Conservation (phyloP, 53 echinoderm and acorn worm genomes). For the Stichopus horrens region DNA sequence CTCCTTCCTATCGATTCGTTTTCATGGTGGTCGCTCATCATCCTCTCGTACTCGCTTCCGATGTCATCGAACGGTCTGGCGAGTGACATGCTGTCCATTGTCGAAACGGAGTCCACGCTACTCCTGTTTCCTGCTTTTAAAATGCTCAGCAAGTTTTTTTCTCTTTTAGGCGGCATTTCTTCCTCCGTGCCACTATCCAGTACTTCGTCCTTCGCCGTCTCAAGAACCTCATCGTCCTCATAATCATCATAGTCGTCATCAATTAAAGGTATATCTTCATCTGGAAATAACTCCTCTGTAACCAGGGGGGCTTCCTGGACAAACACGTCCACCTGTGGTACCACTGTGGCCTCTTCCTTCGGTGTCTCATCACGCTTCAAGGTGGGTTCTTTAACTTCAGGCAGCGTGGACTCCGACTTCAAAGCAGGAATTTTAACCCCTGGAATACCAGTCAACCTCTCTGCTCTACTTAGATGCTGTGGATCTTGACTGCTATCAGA, state of each 20-base stretch:
- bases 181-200: background rate
- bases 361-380: slow-evolving; percentile 15
- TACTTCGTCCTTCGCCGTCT: background rate
- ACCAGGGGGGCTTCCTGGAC: slow-evolving; percentile 37
- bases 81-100: slow-evolving; percentile 74
- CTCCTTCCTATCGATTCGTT: slow-evolving; percentile 52
- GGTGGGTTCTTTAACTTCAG: background rate
- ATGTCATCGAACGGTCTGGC: slow-evolving; percentile 89
- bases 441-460: slow-evolving; percentile 29
- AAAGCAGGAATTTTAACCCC: slow-evolving; percentile 16
- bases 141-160: slow-evolving; percentile 30
- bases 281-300: slow-evolving; percentile 46
- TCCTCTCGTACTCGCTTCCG: slow-evolving; percentile 63
- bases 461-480: slow-evolving; percentile 11
- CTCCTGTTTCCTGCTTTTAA: slow-evolving; percentile 57
- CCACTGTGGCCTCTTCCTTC: background rate
- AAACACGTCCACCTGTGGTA: background rate
- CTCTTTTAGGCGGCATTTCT: slow-evolving; percentile 5
- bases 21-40: slow-evolving; percentile 68
- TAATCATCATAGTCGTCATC: slow-evolving; percentile 50
- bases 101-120: slow-evolving; percentile 80
- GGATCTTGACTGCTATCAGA: slow-evolving; percentile 87
- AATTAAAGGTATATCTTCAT: slow-evolving; percentile 55
- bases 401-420: background rate
- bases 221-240: slow-evolving; percentile 44